phyloP scores from a whole-genome alignment of 2,888 invertebrate genomes.

The Creontiades dilutus region DNA sequence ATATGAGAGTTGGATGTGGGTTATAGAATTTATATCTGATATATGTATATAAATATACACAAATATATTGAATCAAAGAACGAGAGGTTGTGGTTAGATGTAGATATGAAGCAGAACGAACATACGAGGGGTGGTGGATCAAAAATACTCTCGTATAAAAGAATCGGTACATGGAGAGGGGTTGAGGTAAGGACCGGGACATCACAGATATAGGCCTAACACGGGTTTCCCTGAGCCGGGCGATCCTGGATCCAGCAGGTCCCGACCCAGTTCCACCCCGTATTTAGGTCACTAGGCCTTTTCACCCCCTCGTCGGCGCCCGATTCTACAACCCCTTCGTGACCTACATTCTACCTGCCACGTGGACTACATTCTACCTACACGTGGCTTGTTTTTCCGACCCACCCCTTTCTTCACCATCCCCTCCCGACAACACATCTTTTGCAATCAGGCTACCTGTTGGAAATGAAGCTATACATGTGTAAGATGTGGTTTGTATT shows the following conservation, averaged over 20 bases:
- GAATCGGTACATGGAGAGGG: background rate
- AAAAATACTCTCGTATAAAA: background rate
- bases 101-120: background rate
- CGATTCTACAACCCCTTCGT: too few species aligned
- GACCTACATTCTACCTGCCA: background rate
- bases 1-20: background rate
- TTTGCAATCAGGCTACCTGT: background rate
- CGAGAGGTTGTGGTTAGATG: background rate
- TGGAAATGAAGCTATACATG: too few species aligned
- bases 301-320: background rate
- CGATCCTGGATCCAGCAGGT: slow-evolving; percentile 29
- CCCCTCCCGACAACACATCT: background rate
- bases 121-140: background rate
- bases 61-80: background rate
- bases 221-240: background rate
- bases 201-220: background rate
- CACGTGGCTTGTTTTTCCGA: slow-evolving; percentile 17
- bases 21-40: too few species aligned
- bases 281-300: slow-evolving; percentile 32
- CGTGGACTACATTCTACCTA: background rate
- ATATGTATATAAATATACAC: too few species aligned
- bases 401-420: background rate
- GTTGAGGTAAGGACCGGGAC: background rate
- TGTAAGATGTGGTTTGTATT: too few species aligned
- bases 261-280: slow-evolving; percentile 25